Conservation (phyloP, 2,797 vertebrate species). For the Yasuhikotakia modesta region DNA sequence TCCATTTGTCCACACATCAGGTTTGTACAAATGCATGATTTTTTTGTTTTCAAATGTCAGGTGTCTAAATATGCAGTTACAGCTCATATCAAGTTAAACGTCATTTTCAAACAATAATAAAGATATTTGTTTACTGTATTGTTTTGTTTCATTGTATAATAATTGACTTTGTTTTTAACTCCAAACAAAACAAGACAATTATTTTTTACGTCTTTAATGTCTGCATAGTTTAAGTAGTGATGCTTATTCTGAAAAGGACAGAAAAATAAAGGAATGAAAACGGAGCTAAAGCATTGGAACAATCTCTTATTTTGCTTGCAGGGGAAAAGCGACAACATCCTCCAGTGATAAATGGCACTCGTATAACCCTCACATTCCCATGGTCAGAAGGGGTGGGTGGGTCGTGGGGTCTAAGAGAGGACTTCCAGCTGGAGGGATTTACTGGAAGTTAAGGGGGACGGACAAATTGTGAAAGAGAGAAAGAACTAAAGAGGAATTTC, state of each 20-base stretch:
- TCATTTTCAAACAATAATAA: constrained; percentile 78
- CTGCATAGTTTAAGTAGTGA: not conserved
- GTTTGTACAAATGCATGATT: constrained; percentile 50
- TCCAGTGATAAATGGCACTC: not conserved
- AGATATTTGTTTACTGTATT: constrained; percentile 63
- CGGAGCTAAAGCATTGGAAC: too few relatives aligned
- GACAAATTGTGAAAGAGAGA: not conserved
- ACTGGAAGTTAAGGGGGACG: constrained; percentile 49
- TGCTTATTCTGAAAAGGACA: not conserved
- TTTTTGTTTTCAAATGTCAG: constrained; percentile 76
- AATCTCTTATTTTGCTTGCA: not conserved
- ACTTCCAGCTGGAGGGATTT: constrained; percentile 57
- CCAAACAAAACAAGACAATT: not conserved
- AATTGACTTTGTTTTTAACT: not conserved
- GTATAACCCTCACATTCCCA: constrained; percentile 25
- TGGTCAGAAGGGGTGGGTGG: not conserved
- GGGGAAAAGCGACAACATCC: not conserved
- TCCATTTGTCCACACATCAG: constrained; percentile 57
- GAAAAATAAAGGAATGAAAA: not conserved
- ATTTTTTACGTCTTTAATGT: too few relatives aligned
- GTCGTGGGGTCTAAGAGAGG: constrained; percentile 44
- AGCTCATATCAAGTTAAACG: constrained; percentile 79
- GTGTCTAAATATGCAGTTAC: constrained; percentile 79
- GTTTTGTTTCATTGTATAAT: constrained; percentile 14
- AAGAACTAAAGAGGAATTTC: not conserved